Evolutionary conservation across 53 echinoderm and acorn worm genomes (phyloP).

Genomic region (Actinopyga echinites): DNA sequence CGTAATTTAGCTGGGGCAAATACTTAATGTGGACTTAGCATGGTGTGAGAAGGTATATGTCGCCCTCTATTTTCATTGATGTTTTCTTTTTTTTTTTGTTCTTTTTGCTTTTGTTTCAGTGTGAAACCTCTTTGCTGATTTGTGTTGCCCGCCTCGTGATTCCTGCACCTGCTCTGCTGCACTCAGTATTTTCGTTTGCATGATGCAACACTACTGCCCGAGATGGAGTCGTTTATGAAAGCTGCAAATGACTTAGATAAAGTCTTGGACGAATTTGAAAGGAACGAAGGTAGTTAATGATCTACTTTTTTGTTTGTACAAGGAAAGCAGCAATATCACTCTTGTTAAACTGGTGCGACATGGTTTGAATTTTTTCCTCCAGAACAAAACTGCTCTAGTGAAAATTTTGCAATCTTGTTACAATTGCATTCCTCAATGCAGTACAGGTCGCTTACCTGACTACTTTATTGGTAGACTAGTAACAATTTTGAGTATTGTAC

Average conservation of each 20-base stretch:
- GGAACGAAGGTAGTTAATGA: slow-evolving; percentile 70
- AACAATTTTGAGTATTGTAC: too few species aligned
- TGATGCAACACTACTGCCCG: slow-evolving; percentile 10
- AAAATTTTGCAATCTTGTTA: too few species aligned
- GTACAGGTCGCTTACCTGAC: too few species aligned
- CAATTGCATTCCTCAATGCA: too few species aligned
- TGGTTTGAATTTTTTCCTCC: too few species aligned
- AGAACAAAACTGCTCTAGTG: too few species aligned
- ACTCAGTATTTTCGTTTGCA: slow-evolving; percentile 11
- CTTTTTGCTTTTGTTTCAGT: not conserved
- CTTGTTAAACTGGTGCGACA: not conserved
- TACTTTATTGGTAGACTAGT: too few species aligned
- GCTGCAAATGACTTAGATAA: slow-evolving; percentile 88
- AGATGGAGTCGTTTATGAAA: slow-evolving; percentile 92
- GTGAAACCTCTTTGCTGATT: not conserved
- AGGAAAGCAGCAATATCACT: not conserved
- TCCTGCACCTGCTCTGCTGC: not conserved
- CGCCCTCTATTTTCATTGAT: not conserved
- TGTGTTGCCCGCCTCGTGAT: slow-evolving; percentile 27
- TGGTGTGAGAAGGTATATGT: too few species aligned
- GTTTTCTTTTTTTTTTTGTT: not conserved
- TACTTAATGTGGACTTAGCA: too few species aligned
- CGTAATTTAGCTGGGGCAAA: too few species aligned
- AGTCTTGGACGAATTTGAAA: slow-evolving; percentile 93
- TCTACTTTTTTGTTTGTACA: not conserved